A percentile compares a stretch with the other conserved stretches of the same genome.
Evolutionary conservation across 1,140 invertebrate species (phyloP).

Genomic region (Chrysopa pallens): DNA sequence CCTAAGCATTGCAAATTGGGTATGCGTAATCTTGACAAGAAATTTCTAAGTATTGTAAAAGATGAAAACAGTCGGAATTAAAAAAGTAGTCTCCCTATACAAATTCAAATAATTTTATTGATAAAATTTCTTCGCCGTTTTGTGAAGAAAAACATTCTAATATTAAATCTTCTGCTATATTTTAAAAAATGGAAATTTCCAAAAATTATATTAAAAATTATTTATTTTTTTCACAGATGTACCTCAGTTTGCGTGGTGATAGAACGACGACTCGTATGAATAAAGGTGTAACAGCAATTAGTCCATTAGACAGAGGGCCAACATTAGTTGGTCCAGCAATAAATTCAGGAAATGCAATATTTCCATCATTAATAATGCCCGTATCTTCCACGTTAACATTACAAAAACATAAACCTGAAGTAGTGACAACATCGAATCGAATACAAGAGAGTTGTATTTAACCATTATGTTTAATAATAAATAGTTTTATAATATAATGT

Average conservation of each 20-base stretch:
- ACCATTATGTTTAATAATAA: constrained; percentile 14
- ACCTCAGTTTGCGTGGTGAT: constrained; percentile 43
- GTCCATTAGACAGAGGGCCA: constrained; percentile 18
- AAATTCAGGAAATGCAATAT: constrained; percentile 25
- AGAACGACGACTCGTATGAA: constrained; percentile 28
- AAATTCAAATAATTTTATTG: too few relatives aligned
- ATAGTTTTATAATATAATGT: constrained; percentile 23
- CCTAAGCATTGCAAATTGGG: too few relatives aligned
- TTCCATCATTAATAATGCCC: constrained; percentile 21
- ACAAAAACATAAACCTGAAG: constrained; percentile 47
- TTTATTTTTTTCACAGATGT: constrained; percentile 32
- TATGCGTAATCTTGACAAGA: too few relatives aligned
- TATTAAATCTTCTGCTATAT: too few relatives aligned
- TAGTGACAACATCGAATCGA: constrained; percentile 63
- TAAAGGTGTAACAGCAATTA: constrained; percentile 33
- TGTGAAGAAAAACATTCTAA: too few relatives aligned
- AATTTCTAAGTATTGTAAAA: too few relatives aligned
- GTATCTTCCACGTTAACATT: constrained; percentile 38
- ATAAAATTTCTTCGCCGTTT: too few relatives aligned
- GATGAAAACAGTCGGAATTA: too few relatives aligned
- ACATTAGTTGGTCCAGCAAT: constrained; percentile 24
- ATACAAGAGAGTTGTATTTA: constrained; percentile 80
- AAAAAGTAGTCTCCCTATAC: too few relatives aligned
- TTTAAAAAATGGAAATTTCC: too few relatives aligned
- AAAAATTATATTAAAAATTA: too few relatives aligned